Evolutionary conservation across 2,113 vertebrate species (phyloP), one percentile per base, ranked within the genome.

Genomic region (Physeter macrocephalus): DNA sequence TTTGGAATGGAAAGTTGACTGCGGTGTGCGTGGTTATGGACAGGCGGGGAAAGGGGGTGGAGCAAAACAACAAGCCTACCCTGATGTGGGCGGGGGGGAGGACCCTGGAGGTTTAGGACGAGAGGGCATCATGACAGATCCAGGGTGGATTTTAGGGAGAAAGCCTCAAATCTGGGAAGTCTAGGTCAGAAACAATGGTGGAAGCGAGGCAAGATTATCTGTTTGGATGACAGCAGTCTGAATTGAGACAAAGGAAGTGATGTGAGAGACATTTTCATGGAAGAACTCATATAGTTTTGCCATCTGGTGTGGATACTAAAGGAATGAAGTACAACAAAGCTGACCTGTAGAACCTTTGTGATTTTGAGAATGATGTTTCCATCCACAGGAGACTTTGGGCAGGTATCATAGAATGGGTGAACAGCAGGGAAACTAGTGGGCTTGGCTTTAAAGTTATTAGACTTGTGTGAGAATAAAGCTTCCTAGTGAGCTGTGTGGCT

Each of bases 31-130:
- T 6, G 15, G 49, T 1, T 25, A 5, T 3, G 17, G 5, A 17
- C 7, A 46, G 46, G 17, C 0, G 15, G 18, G 36, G 12, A 5
- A 11, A 21, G 7, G 8, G 9, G 5, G 8, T 11, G 13, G 18
- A 4, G 13, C 17, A 3, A 2, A 15, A 6, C 3, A 0, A 21
- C 2, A 13, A 39, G 21, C 23, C 10, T 21, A 1, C 8, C 13
- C 59, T 25, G 27, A 13, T 2, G 3, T 2, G 20, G 18, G 7
- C 0, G 1, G 27, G 21, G 0, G 8, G 6, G 18, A 52, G 71
- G 8, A 5, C 0, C 0, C 14, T 6, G 8, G 18, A 54, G 59
- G 41, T 34, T 43, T 20, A 21, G 36, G 15, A 27, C 11, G 5
- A 29, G 36, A 8, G 10, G 27, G 7, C 9, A 1, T 74, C n/a